Evolutionary conservation across 2,888 invertebrate genomes (phyloP).

Genomic region (Drosophila meridiana): DNA sequence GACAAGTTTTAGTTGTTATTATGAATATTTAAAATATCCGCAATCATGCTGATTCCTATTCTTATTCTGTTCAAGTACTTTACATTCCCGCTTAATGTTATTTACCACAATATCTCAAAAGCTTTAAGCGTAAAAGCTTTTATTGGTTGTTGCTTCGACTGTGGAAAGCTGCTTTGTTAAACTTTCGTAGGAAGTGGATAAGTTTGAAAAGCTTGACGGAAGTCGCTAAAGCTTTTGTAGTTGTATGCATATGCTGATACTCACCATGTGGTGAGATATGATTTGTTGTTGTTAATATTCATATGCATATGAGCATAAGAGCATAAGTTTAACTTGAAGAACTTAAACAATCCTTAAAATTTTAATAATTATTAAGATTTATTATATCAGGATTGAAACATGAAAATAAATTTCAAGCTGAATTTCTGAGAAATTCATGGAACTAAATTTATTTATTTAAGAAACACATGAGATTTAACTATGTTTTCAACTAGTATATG

Average conservation of each 20-base stretch:
- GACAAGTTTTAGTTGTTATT: no score
- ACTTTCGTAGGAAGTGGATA: no score
- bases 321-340: background rate
- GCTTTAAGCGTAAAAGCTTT: conserved; percentile 4
- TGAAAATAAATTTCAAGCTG: no score
- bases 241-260: background rate
- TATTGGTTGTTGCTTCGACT: conserved; percentile 24
- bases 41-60: no score
- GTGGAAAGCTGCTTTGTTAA: background rate
- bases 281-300: background rate
- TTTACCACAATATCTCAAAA: background rate
- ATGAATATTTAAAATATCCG: no score
- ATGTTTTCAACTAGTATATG: no score
- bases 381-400: background rate
- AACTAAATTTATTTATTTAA: no score
- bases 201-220: background rate
- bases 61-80: background rate
- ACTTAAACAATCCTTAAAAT: background rate
- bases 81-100: background rate
- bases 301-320: background rate
- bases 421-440: no score
- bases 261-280: background rate
- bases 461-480: no score
- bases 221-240: background rate
- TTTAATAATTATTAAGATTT: background rate